Percentiles rank a stretch among this genome's conserved stretches.
phyloP scores from a whole-genome alignment of 1,140 invertebrate species.

The Pogonomyrmex barbatus region DNA sequence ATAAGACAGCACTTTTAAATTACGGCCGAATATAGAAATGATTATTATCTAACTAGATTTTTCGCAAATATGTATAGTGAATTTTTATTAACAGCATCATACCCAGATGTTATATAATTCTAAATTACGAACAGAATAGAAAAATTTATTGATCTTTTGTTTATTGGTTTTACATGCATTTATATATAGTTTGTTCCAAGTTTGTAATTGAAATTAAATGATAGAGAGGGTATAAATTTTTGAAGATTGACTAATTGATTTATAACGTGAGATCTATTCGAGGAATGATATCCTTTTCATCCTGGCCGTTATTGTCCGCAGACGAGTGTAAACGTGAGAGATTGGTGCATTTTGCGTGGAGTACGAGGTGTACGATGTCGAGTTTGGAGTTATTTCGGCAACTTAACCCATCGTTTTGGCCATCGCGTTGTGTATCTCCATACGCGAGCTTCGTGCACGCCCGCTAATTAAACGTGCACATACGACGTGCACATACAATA shows the following conservation, averaged over 20 bases:
- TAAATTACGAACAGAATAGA: neutral
- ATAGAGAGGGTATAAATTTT: neutral
- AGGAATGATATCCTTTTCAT: neutral
- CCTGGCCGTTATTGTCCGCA: neutral
- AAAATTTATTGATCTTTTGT: neutral
- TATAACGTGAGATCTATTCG: neutral
- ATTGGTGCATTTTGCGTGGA: neutral
- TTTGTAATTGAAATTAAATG: neutral
- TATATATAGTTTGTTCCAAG: neutral
- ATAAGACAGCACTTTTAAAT: no score
- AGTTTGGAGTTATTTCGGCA: neutral
- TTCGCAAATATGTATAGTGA: neutral
- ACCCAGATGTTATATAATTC: neutral
- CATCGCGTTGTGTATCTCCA: neutral
- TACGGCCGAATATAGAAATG: neutral
- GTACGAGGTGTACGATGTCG: neutral
- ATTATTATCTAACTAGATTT: neutral
- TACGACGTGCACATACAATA: constrained; percentile 32
- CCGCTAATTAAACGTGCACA: neutral
- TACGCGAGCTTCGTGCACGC: neutral
- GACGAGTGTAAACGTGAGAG: neutral
- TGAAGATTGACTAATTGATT: neutral
- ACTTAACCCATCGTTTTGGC: no score
- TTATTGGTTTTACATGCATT: neutral
- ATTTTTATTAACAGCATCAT: neutral